Evolutionary conservation across 2,113 vertebrate species (phyloP).

Genomic region (Ophiodon elongatus): DNA sequence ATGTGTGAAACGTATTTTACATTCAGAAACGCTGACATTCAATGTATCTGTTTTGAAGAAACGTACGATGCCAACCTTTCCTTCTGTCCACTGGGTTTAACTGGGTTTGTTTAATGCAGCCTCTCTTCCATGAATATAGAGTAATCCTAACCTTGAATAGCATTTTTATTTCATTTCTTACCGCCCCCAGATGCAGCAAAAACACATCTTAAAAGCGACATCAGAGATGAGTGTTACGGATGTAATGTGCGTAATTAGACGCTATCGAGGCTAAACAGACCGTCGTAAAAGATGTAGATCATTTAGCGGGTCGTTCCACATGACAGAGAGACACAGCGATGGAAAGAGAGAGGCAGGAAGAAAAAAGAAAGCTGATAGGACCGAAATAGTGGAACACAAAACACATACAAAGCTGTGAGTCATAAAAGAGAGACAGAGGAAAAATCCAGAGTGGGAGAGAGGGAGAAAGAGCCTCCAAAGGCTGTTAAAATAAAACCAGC

Average conservation of each 20-base stretch:
- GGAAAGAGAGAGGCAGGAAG: background rate
- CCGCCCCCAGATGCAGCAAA: slow-evolving; percentile 27
- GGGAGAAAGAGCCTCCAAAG: slow-evolving; percentile 41
- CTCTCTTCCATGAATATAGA: background rate
- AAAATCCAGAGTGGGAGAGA: slow-evolving; percentile 27
- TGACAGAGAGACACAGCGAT: slow-evolving; percentile 25
- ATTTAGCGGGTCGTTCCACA: slow-evolving; percentile 35
- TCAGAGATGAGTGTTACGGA: slow-evolving; percentile 33
- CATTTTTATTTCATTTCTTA: background rate
- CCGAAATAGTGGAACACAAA: slow-evolving; percentile 52
- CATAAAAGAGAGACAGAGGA: slow-evolving; percentile 48
- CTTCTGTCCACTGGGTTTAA: background rate
- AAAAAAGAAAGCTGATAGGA: slow-evolving; percentile 19
- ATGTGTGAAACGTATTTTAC: background rate
- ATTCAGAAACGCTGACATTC: background rate
- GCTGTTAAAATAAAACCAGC: slow-evolving; percentile 61
- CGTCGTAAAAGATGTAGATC: slow-evolving; percentile 13
- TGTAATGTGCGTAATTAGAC: slow-evolving; percentile 46
- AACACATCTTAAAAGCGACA: slow-evolving; percentile 32
- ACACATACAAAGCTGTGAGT: slow-evolving; percentile 59
- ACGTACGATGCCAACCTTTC: background rate
- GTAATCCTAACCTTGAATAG: slow-evolving; percentile 3
- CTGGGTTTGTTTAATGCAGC: background rate
- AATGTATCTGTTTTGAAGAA: background rate
- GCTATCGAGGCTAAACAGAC: slow-evolving; percentile 44